Conservation (phyloP, 2,888 invertebrate genomes). For the Drosophila peninsularis region DNA sequence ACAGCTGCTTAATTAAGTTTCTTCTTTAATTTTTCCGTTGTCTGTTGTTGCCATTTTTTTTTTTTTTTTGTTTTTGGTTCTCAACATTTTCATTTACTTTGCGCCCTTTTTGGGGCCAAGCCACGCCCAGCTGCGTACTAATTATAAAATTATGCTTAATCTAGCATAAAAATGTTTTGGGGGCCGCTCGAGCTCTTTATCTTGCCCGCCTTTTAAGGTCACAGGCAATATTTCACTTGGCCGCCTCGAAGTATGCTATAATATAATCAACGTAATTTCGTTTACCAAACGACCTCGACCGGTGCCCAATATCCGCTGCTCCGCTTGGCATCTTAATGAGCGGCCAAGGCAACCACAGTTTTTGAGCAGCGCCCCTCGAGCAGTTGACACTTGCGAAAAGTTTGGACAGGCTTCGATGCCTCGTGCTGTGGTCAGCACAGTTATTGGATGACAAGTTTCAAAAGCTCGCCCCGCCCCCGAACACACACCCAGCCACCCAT, state of each 20-base stretch:
- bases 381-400: slow-evolving; percentile 35
- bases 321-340: slow-evolving; percentile 34
- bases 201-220: slow-evolving; percentile 40
- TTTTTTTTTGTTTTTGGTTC: not conserved
- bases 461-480: not conserved
- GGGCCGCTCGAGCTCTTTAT: not conserved
- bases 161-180: slow-evolving; percentile 54
- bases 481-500: not conserved
- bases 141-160: slow-evolving; percentile 75
- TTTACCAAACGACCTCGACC: slow-evolving; percentile 35
- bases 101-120: not conserved
- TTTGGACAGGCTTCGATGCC: slow-evolving; percentile 27
- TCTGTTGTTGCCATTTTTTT: not conserved
- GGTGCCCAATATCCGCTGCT: not conserved
- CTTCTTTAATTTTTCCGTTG: not conserved
- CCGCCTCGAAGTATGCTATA: slow-evolving; percentile 53
- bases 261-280: slow-evolving; percentile 60
- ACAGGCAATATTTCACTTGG: slow-evolving; percentile 61
- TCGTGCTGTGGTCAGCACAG: slow-evolving; percentile 41
- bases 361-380: not conserved
- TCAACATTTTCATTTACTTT: slow-evolving; percentile 18
- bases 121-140: slow-evolving; percentile 44
- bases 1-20: slow-evolving; percentile 26
- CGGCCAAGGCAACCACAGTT: slow-evolving; percentile 21
- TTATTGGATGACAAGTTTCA: slow-evolving; percentile 30